These are phyloP conservation scores for Epirrhoe tristata DNA, from an alignment of 2,888 invertebrate species.

Conservation along the genomic window DNA sequence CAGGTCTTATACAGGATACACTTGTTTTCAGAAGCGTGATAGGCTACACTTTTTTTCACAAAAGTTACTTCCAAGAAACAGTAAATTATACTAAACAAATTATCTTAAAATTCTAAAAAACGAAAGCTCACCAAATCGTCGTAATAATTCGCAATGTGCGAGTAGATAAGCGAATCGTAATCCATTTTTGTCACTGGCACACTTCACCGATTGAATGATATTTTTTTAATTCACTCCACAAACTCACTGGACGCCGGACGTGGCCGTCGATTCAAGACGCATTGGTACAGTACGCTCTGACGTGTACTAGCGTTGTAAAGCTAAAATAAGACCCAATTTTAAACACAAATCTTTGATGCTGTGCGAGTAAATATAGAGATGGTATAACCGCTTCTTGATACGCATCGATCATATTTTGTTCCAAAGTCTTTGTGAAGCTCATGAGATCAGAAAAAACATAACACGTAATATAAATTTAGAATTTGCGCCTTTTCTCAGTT, in stretches of 20 bases:
- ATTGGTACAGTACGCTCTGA: slow-evolving; percentile 78
- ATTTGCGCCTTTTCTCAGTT: too few relatives aligned
- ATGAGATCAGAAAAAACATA: not conserved
- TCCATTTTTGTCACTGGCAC: slow-evolving; percentile 76
- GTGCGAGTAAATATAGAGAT: slow-evolving; percentile 65
- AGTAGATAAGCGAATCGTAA: slow-evolving; percentile 88
- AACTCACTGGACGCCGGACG: slow-evolving; percentile 47
- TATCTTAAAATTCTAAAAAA: slow-evolving; percentile 4
- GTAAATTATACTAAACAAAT: not conserved
- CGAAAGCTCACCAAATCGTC: slow-evolving; percentile 82
- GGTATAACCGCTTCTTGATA: slow-evolving; percentile 56
- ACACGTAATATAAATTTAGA: too few relatives aligned
- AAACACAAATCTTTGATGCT: slow-evolving; percentile 84
- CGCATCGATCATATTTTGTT: slow-evolving; percentile 17
- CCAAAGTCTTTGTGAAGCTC: not conserved
- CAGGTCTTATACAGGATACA: too few relatives aligned
- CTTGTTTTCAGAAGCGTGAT: too few relatives aligned
- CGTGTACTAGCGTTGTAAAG: slow-evolving; percentile 83
- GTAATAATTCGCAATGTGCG: slow-evolving; percentile 87
- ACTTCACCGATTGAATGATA: slow-evolving; percentile 31
- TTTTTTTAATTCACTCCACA: slow-evolving; percentile 42
- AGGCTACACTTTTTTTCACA: too few relatives aligned
- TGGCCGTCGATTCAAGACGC: slow-evolving; percentile 81
- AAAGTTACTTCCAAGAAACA: not conserved
- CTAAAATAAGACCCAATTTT: slow-evolving; percentile 86